A percentile compares a stretch with the other conserved stretches of the same genome.
These are phyloP conservation scores for Cyprinodon variegatus DNA, from an alignment of 2,113 vertebrate genomes.

Conservation along the genomic window DNA sequence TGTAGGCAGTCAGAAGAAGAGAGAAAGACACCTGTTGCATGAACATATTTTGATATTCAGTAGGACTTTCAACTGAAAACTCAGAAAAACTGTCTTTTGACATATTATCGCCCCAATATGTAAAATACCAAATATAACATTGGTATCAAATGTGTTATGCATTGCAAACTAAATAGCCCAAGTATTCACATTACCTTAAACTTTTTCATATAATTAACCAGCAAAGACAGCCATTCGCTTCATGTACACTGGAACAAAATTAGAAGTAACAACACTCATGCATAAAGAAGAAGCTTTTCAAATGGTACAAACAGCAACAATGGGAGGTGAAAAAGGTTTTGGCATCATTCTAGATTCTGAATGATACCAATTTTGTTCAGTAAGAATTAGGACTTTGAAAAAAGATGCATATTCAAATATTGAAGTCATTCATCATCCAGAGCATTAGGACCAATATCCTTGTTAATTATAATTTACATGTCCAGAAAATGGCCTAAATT, in stretches of 20 bases:
- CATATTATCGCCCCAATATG: not conserved
- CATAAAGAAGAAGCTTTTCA: not conserved
- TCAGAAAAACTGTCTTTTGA: not conserved
- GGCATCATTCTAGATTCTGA: not conserved
- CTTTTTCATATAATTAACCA: too few relatives aligned
- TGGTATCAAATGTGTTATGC: not conserved
- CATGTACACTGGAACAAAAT: too few relatives aligned
- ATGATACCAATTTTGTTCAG: not conserved
- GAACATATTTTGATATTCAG: conserved; percentile 32
- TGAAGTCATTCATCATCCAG: not conserved
- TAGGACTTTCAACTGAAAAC: conserved; percentile 31
- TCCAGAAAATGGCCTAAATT: not conserved
- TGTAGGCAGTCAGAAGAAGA: conserved; percentile 35
- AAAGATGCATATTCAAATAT: too few relatives aligned
- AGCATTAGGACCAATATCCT: not conserved
- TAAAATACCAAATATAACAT: not conserved
- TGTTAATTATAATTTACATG: not conserved
- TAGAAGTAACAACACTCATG: too few relatives aligned
- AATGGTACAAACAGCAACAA: not conserved
- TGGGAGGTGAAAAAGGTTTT: not conserved
- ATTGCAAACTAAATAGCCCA: not conserved
- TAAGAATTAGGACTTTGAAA: not conserved
- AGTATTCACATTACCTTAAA: too few relatives aligned
- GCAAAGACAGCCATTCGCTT: too few relatives aligned
- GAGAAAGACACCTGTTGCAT: conserved; percentile 30